Base-by-base conservation (phyloP, 2,113 vertebrate species). In the Aspidoscelis tigris region DNA sequence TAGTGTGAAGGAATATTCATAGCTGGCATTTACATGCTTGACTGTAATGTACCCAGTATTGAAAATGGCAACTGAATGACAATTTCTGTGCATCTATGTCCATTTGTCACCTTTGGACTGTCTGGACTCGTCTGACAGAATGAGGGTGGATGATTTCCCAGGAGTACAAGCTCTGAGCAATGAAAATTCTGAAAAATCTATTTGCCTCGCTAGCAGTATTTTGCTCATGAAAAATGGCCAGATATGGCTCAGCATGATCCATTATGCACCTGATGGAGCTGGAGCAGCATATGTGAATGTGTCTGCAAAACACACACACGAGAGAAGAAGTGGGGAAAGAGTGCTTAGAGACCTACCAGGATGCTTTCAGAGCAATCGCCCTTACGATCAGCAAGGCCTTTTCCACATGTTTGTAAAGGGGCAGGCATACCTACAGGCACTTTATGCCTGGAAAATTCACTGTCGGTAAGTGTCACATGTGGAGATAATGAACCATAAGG, bases 401-500 rank as follows among this genome's bases (percentile, higher is more conserved):
- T 33, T 80, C 53, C 6, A 61, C 16, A 6, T 78, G 14, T 65
- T 74, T 76, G 3, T 39, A 78, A 39, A 14, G 82, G 18, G 47
- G 87, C 75, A 61, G 70, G 75, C 39, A 7, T 77, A 7, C 47
- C 18, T 78, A 58, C 0, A 84, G 64, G 47, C 41, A 87, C 1
- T 0, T 2, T 18, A 76, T 9, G 44, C 11, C 1, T 0, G 0
- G 65, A 58, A 88, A 89, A 66, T 80, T 20, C 76, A 70, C n/a
- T 0, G 0, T 58, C 84, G 87, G 21, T 86, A 72, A 85, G 72
- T 88, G 70, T 44, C 33, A 81, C 2, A 1, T 47, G 26, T 5
- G 22, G 10, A 86, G 24, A 89, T 74, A 91, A 82, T 12, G 61
- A 88, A 75, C 3, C 11, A 44, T 39, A 18, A 82, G 44, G 77